A percentile compares a stretch with the other conserved stretches of the same genome.
These are phyloP conservation scores for Ctenopoma multispine DNA, from an alignment of 2,797 vertebrate species.

Conservation along the genomic window DNA sequence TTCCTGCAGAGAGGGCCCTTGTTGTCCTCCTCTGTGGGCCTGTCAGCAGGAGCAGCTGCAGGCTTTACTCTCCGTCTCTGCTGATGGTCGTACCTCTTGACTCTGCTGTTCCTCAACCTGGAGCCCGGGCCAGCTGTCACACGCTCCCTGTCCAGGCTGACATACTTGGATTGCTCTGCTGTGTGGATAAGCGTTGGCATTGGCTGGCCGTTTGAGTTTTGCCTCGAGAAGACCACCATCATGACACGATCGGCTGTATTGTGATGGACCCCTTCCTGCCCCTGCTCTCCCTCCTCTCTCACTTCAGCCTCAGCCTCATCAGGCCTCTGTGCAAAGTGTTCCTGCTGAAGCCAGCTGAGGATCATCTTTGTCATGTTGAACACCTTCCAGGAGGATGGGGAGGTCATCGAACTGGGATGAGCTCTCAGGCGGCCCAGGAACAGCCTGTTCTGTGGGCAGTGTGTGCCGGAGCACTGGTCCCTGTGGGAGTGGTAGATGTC, in stretches of 20 bases:
- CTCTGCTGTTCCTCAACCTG: slow-evolving; percentile 30
- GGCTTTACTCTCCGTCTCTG: slow-evolving; percentile 43
- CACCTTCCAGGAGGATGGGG: slow-evolving; percentile 85
- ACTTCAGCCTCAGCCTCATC: slow-evolving; percentile 1
- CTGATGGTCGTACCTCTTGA: slow-evolving; percentile 80
- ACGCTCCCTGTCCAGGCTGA: slow-evolving; percentile 71
- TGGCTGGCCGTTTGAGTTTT: slow-evolving; percentile 41
- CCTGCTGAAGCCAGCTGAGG: slow-evolving; percentile 80
- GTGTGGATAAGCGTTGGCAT: slow-evolving; percentile 86
- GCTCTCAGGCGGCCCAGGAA: slow-evolving; percentile 83
- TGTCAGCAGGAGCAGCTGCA: background rate
- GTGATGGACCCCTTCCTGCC: slow-evolving; percentile 52
- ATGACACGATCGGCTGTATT: slow-evolving; percentile 74
- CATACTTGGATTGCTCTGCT: slow-evolving; percentile 88
- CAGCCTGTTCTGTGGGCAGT: slow-evolving; percentile 71
- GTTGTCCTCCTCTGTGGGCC: slow-evolving; percentile 24
- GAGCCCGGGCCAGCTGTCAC: background rate
- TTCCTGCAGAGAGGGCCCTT: slow-evolving; percentile 80
- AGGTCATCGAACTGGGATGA: slow-evolving; percentile 43
- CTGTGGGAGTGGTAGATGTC: slow-evolving; percentile 85
- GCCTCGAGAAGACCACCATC: slow-evolving; percentile 89
- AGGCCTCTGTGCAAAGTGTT: fast-evolving
- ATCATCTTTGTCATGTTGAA: slow-evolving; percentile 87
- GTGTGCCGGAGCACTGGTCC: slow-evolving; percentile 34
- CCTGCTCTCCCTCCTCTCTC: background rate